Base-by-base conservation (phyloP, 2,888 invertebrate species). In the Oligia strigilis region DNA sequence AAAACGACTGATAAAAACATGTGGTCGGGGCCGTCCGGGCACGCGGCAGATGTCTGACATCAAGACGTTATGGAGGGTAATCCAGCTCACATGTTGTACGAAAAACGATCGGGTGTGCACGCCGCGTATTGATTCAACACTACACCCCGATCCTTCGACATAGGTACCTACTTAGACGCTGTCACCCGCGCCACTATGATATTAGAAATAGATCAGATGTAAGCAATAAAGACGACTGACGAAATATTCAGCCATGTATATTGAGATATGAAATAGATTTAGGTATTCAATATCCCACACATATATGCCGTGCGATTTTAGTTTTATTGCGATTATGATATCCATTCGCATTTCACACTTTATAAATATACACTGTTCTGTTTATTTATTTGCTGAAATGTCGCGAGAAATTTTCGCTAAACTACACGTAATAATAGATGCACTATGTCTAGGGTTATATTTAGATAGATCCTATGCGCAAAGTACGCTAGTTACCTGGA, bases 51-150 rank as follows among this genome's bases (percentile, higher is more conserved):
- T 96, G 96, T 93, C 92, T 82, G 94, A 94, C 94, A 96, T 96
- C 94, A 95, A 96, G 96, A 96, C 95, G 94, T 96, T 95, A 95
- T 92, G 88, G 95, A 92, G 94, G 94, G 95, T 94, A 95, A 96
- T 95, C 94, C 94, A 92, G 92, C 90, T 94, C 94, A 93, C 92
- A 92, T 94, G 94, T 92, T 91, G 91, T 88, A 93, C 90, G 92
- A 92, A 93, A 95, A 95, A 94, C 93, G 93, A 94, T 94, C 93
- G 92, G 89, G 90, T 88, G 90, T 82, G 88, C 81, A 83, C 75
- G 75, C 72, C 80, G 80, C 83, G 69, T 88, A 90, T 88, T 80
- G 88, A 89, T 88, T 87, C 75, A 82, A 86, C 73, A 84, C 86
- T 82, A 82, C 69, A 72, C 78, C 78, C 77, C 74, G 73, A 85